Percentiles rank a stretch among this genome's conserved stretches.
These are phyloP conservation scores for Pycnomerus fuliginosus DNA, from an alignment of 2,888 invertebrate genomes.

Conservation along the genomic window DNA sequence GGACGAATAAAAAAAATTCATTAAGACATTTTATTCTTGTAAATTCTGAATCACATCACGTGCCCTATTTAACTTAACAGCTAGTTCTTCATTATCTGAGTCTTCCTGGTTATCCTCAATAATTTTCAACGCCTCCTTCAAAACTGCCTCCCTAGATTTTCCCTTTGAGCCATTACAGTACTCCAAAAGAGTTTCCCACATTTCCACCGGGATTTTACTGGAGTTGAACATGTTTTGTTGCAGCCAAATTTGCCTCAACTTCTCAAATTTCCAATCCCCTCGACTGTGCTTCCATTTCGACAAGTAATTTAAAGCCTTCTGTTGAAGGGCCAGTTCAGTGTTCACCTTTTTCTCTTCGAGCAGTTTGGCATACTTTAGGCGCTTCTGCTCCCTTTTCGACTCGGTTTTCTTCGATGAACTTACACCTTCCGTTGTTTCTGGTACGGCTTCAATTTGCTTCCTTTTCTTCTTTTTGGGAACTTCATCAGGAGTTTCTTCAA, in stretches of 20 bases:
- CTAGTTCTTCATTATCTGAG: slow-evolving; percentile 57
- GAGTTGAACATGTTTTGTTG: slow-evolving; percentile 68
- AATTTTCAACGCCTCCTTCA: slow-evolving; percentile 64
- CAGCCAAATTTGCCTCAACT: slow-evolving; percentile 74
- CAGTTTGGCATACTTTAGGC: slow-evolving; percentile 61
- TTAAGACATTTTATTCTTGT: slow-evolving; percentile 48
- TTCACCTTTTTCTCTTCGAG: slow-evolving; percentile 58
- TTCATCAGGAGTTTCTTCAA: not conserved
- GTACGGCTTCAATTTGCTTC: not conserved
- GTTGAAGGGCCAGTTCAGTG: slow-evolving; percentile 58
- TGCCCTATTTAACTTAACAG: slow-evolving; percentile 59
- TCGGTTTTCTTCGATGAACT: slow-evolving; percentile 46
- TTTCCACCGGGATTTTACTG: slow-evolving; percentile 59
- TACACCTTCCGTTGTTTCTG: slow-evolving; percentile 28
- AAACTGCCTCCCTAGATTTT: slow-evolving; percentile 61
- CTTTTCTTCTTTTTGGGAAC: not conserved
- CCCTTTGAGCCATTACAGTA: slow-evolving; percentile 73
- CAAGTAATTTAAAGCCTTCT: slow-evolving; percentile 66
- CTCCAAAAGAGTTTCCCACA: slow-evolving; percentile 67
- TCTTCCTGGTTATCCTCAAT: slow-evolving; percentile 61
- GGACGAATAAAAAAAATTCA: slow-evolving; percentile 4
- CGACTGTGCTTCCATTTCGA: slow-evolving; percentile 72
- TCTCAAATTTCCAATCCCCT: slow-evolving; percentile 78
- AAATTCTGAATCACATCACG: slow-evolving; percentile 67
- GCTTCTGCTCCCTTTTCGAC: slow-evolving; percentile 68